Evolutionary conservation across 2,888 invertebrate species (phyloP), one percentile per base, ranked within the genome.

Genomic region (Pogonocherus hispidulus): DNA sequence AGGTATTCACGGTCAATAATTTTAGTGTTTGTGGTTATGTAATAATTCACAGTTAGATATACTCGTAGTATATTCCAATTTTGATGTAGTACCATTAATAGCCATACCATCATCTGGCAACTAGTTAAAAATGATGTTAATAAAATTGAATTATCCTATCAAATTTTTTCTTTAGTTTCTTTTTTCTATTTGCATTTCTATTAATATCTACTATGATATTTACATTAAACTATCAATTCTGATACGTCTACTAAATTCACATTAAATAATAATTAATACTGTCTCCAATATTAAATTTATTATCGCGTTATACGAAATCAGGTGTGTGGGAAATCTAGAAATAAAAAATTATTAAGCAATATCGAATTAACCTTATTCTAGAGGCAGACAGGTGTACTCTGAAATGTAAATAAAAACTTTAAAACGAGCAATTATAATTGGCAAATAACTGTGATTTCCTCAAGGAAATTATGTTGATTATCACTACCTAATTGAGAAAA

Each of bases 251-350:
- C 32, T 52, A 52, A 32, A 52, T 32, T 32, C 18, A 27, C 52
- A 52, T 35, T 52, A 35, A 14, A 19, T 52, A 11, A 19, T 52
- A 52, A 52, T 16, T 23, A 51, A 51, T 52, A 27, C 8, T 52
- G 9, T 27, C 27, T 20, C n/a, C 22, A 14, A 8, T 14, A n/a
- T 51, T 23, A 51, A 51, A 23, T 51, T 51, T 51, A 52, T 11
- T 8, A 18, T 32, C 3, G 52, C 32, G 9, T 52, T 11, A 27
- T 52, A 52, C 32, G 16, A 16, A 32, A 27, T 16, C n/a, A 41
- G n/a, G n/a, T 41, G 32, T n/a, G n/a, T n/a, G n/a, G n/a, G n/a
- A 23, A 20, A 11, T 49, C 16, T 14, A 49, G 6, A 49, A 11
- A 22, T 49, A n/a, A 32, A 11, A 32, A 32, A 32, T 32, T 8